Evolutionary conservation across 2,113 vertebrate species (phyloP).

Genomic region (western clawed frog (Xenopus tropicalis)): DNA sequence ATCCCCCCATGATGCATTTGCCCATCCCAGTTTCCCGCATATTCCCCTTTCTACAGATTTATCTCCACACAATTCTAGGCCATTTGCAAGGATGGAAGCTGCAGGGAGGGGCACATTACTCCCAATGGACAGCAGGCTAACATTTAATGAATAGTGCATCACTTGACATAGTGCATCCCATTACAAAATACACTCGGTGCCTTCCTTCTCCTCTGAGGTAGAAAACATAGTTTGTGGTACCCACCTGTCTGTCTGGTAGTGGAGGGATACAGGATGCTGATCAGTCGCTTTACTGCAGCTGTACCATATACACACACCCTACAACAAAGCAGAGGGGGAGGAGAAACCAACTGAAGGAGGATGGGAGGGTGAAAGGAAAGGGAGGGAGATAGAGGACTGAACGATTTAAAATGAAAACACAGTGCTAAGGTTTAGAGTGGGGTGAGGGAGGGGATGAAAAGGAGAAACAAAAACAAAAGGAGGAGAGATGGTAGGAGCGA

Average conservation of each 20-base stretch:
- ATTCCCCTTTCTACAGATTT: no score
- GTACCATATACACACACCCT: constrained; percentile 8
- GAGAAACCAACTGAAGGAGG: constrained; percentile 20
- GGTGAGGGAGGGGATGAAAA: background rate
- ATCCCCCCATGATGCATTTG: no score
- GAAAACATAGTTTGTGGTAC: constrained; percentile 1
- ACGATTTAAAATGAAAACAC: background rate
- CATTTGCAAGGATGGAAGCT: background rate
- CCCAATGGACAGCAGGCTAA: background rate
- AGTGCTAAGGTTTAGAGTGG: background rate
- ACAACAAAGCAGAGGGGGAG: constrained; percentile 10
- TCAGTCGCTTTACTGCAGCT: constrained; percentile 26
- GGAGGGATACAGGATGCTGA: constrained; percentile 33
- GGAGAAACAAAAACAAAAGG: background rate
- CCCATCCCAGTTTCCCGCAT: no score
- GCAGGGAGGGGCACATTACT: constrained; percentile 6
- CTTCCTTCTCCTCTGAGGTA: no score
- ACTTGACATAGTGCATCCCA: background rate
- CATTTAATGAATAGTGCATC: background rate
- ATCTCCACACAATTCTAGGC: no score
- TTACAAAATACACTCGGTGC: background rate
- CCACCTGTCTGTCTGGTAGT: constrained; percentile 21
- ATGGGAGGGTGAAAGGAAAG: background rate
- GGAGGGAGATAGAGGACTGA: background rate
- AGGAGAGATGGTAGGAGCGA: no score